These are phyloP conservation scores for Apodemus speciosus DNA, from an alignment of 2,113 vertebrate genomes.

Conservation along the genomic window DNA sequence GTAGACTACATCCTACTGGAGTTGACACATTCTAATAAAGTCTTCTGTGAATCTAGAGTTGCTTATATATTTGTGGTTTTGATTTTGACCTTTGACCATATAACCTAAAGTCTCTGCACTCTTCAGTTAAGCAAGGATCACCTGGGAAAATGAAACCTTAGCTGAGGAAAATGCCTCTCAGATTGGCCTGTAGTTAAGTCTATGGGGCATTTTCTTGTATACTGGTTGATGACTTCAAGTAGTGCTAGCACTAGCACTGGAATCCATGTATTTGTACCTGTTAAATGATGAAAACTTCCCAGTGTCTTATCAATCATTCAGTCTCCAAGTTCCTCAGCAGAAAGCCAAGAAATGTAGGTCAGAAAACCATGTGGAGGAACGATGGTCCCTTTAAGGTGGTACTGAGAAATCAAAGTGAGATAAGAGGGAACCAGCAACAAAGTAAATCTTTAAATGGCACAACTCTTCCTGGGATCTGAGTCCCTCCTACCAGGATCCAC, in stretches of 20 bases:
- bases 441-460: not conserved
- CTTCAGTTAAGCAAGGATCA: not conserved
- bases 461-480: not conserved
- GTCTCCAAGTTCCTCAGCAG: not conserved
- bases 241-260: not conserved
- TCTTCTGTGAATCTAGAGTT: not conserved
- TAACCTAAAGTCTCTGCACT: not conserved
- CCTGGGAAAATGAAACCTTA: not conserved
- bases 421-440: not conserved
- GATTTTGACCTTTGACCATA: not conserved
- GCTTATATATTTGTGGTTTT: not conserved
- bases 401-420: not conserved
- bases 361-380: not conserved
- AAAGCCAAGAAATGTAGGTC: not conserved
- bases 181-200: not conserved
- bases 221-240: not conserved
- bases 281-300: not conserved
- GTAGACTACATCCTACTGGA: not conserved
- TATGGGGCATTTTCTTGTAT: not conserved
- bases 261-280: not conserved
- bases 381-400: not conserved
- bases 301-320: too few species aligned
- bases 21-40: not conserved
- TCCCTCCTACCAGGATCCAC: not conserved
- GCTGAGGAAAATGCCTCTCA: not conserved